Evolutionary conservation across 2,888 invertebrate species (phyloP).

Genomic region (Melanostoma mellinum): DNA sequence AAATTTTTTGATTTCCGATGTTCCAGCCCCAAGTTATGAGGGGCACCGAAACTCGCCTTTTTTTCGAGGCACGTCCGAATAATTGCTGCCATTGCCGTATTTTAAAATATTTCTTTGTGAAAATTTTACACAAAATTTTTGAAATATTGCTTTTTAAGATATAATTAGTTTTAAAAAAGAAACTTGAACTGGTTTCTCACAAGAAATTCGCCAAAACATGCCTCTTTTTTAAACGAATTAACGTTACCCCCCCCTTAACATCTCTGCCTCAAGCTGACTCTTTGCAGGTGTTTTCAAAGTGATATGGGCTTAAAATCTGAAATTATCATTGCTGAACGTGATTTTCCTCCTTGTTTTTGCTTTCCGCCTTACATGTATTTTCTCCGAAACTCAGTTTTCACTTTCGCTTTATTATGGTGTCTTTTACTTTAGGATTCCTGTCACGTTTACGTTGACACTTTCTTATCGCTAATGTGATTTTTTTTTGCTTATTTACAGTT

Average conservation of each 20-base stretch:
- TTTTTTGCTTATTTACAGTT: constrained; percentile 31
- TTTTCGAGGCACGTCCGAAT: no score
- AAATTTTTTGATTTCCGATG: no score
- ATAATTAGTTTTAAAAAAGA: no score
- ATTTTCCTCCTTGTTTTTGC: constrained; percentile 43
- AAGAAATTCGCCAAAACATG: no score
- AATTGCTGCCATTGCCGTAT: no score
- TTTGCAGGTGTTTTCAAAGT: constrained; percentile 54
- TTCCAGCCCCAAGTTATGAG: no score
- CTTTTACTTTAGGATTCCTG: constrained; percentile 52
- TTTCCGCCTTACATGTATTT: constrained; percentile 13
- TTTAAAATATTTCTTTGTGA: no score
- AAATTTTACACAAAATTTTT: no score
- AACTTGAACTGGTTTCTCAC: no score
- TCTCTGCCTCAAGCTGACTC: neutral
- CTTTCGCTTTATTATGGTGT: constrained; percentile 44
- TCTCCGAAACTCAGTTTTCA: constrained; percentile 22
- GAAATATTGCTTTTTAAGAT: no score
- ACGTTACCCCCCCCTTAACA: neutral
- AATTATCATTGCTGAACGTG: constrained; percentile 48
- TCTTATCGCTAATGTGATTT: constrained; percentile 68
- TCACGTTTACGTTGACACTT: constrained; percentile 69
- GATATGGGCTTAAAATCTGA: constrained; percentile 51
- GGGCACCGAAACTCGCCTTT: no score
- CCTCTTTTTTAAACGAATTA: neutral